Conservation (phyloP, 2,888 invertebrate species). For the Ectobius pallidus region DNA sequence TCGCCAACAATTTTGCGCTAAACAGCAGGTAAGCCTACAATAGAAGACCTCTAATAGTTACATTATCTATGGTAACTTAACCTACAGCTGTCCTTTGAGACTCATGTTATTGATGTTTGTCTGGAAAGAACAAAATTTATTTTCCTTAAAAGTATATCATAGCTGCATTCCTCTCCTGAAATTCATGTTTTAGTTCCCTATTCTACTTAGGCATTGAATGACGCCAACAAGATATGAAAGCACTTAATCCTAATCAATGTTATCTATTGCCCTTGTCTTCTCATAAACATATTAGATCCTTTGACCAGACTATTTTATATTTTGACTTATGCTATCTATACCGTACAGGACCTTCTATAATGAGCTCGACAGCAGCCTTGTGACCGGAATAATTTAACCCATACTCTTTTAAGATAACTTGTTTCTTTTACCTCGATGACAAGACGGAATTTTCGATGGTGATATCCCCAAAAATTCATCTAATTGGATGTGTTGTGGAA, state of each 20-base stretch:
- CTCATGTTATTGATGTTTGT: too few relatives aligned
- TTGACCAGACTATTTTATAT: constrained; percentile 1
- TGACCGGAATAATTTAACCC: constrained; percentile 39
- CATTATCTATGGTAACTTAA: too few relatives aligned
- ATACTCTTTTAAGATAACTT: constrained; percentile 38
- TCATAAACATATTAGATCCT: constrained; percentile 37
- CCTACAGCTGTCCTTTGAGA: too few relatives aligned
- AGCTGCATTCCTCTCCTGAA: too few relatives aligned
- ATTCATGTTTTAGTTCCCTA: not conserved
- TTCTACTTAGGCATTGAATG: constrained; percentile 16
- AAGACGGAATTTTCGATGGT: constrained; percentile 35
- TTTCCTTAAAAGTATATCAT: too few relatives aligned
- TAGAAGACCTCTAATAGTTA: too few relatives aligned
- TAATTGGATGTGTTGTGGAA: constrained; percentile 38
- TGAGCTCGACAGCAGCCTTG: constrained; percentile 29
- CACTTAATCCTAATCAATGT: constrained; percentile 33
- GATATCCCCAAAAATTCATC: constrained; percentile 37
- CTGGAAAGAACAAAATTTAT: too few relatives aligned
- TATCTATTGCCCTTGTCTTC: constrained; percentile 35
- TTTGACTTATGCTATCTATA: constrained; percentile 37
- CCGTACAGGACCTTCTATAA: constrained; percentile 36
- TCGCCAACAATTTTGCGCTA: too few relatives aligned
- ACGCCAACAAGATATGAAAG: constrained; percentile 38
- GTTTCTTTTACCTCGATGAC: constrained; percentile 38
- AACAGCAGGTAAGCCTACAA: too few relatives aligned